phyloP scores from a whole-genome alignment of 2,113 vertebrate genomes.

The Morone chrysops region DNA sequence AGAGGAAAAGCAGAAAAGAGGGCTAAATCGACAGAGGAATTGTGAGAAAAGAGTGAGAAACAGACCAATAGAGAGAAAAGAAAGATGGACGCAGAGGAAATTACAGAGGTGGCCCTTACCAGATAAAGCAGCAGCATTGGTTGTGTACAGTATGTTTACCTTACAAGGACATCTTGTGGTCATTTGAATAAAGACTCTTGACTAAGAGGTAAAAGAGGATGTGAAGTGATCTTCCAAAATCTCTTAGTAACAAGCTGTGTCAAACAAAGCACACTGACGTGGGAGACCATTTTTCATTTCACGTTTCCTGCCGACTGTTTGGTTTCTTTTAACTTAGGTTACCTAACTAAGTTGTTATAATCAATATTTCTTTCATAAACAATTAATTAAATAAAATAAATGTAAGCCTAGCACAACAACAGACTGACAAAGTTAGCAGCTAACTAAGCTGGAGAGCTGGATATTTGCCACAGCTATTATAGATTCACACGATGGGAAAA shows the following conservation, averaged over 20 bases:
- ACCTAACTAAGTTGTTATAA: background rate
- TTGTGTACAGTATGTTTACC: no score
- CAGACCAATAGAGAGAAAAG: no score
- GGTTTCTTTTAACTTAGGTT: background rate
- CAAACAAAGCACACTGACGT: background rate
- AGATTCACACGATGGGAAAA: background rate
- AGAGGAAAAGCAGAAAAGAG: no score
- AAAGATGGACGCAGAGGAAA: no score
- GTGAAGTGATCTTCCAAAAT: background rate
- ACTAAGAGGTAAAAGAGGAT: no score
- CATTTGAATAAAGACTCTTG: no score
- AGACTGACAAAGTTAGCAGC: background rate
- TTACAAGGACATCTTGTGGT: no score
- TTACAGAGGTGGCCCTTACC: no score
- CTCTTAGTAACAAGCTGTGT: background rate
- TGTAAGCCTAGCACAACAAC: background rate
- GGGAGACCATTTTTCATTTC: background rate
- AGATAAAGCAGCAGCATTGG: no score
- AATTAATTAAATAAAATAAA: background rate
- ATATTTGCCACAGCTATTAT: background rate
- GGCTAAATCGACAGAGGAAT: no score
- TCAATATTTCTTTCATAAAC: background rate
- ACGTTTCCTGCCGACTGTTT: background rate
- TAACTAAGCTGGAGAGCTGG: background rate
- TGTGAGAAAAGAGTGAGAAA: no score